Evolutionary conservation across 2,797 vertebrate genomes (phyloP).

Genomic region (Anomalospiza imberbis): DNA sequence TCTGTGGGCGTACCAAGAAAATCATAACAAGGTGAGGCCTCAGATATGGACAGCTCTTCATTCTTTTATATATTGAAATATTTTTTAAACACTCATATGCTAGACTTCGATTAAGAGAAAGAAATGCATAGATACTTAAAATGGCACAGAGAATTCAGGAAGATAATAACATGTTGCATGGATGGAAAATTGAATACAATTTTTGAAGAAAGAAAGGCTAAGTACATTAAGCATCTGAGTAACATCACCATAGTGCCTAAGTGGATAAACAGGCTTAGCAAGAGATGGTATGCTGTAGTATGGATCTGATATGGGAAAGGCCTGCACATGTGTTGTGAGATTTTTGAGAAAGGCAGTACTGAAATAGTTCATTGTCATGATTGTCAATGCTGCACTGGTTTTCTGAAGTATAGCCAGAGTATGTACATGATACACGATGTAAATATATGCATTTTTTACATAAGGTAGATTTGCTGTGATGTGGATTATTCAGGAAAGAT

Average conservation of each 20-base stretch:
- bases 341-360: not conserved
- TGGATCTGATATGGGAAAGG: not conserved
- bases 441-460: not conserved
- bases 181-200: not conserved
- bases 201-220: not conserved
- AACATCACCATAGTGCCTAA: not conserved
- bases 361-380: not conserved
- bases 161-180: not conserved
- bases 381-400: accelerated
- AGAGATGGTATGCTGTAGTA: not conserved
- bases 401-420: not conserved
- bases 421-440: not conserved
- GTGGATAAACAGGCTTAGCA: not conserved
- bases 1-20: not conserved
- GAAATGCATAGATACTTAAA: not conserved
- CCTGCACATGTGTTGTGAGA: not conserved
- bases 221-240: not conserved
- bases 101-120: not conserved
- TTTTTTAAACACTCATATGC: not conserved
- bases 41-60: not conserved
- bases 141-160: not conserved
- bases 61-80: not conserved
- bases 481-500: not conserved
- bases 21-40: not conserved
- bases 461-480: not conserved